Conservation (phyloP, 2,113 vertebrate species). For the Dicerorhinus sumatrensis region DNA sequence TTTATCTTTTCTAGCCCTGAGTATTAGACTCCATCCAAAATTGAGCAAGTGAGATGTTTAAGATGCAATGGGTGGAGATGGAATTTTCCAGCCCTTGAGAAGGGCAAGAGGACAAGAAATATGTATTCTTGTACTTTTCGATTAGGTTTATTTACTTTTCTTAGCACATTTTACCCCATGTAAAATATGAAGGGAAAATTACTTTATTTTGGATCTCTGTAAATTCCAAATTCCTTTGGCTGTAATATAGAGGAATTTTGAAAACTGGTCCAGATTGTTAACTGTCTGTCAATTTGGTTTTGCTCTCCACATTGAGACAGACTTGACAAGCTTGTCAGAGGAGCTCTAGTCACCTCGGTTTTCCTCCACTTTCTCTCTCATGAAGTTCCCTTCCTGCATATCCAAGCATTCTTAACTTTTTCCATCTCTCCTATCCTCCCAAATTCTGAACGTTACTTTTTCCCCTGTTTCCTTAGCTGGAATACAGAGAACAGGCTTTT, state of each 20-base stretch:
- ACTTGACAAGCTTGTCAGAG: neutral
- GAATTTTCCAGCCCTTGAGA: conserved; percentile 27
- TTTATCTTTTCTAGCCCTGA: neutral
- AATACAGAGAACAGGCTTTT: neutral
- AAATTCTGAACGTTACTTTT: neutral
- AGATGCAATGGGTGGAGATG: neutral
- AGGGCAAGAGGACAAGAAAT: neutral
- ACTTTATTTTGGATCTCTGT: neutral
- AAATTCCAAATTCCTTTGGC: neutral
- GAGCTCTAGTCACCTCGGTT: neutral
- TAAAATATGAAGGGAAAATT: neutral
- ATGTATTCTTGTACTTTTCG: neutral
- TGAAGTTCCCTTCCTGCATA: neutral
- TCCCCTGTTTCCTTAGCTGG: neutral
- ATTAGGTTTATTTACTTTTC: conserved; percentile 32
- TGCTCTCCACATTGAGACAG: neutral
- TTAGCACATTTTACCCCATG: neutral
- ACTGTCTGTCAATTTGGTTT: neutral
- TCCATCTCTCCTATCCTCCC: neutral
- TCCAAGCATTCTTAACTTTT: neutral
- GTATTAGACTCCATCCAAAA: neutral
- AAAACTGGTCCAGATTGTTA: conserved; percentile 8
- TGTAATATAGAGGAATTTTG: neutral
- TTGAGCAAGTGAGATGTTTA: neutral
- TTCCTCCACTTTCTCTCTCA: neutral